Evolutionary conservation across 1,140 invertebrate species (phyloP).

Genomic region (Pantala flavescens): DNA sequence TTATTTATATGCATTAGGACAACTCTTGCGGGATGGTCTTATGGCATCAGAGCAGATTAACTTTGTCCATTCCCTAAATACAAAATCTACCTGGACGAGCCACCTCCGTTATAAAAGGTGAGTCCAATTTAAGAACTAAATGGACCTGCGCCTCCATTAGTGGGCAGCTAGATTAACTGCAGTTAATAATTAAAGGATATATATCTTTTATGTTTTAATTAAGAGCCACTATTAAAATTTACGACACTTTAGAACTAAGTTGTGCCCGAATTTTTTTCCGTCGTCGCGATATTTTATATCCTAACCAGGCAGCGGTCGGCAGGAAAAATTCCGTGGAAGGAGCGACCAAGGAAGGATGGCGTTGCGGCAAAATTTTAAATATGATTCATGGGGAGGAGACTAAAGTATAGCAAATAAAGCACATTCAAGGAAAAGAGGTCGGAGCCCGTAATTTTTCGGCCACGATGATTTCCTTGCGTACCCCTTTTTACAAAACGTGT

Average conservation of each 20-base stretch:
- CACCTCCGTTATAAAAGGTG: not conserved
- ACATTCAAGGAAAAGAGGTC: not conserved
- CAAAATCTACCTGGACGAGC: slow-evolving; percentile 4
- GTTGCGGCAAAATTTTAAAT: slow-evolving; percentile 1
- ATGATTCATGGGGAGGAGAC: not conserved
- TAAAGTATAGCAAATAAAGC: not conserved
- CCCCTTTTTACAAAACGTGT: not conserved
- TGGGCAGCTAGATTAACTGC: slow-evolving; percentile 7
- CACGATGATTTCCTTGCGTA: not conserved
- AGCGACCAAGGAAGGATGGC: not conserved
- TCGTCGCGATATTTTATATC: slow-evolving; percentile 1
- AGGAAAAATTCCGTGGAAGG: not conserved
- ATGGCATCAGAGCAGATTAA: not conserved
- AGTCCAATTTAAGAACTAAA: slow-evolving; percentile 3
- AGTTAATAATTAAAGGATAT: slow-evolving; percentile 11
- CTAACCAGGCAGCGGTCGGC: not conserved
- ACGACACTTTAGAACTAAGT: not conserved
- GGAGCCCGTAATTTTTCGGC: slow-evolving; percentile 6
- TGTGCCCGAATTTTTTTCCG: not conserved
- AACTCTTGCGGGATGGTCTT: slow-evolving; percentile 4
- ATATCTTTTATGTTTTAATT: slow-evolving; percentile 11
- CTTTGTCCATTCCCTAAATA: not conserved
- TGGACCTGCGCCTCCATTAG: not conserved
- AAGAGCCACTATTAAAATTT: slow-evolving; percentile 7
- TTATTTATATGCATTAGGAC: slow-evolving; percentile 7